Conservation (phyloP, 2,113 vertebrate species). For the Xyrauchen texanus region DNA sequence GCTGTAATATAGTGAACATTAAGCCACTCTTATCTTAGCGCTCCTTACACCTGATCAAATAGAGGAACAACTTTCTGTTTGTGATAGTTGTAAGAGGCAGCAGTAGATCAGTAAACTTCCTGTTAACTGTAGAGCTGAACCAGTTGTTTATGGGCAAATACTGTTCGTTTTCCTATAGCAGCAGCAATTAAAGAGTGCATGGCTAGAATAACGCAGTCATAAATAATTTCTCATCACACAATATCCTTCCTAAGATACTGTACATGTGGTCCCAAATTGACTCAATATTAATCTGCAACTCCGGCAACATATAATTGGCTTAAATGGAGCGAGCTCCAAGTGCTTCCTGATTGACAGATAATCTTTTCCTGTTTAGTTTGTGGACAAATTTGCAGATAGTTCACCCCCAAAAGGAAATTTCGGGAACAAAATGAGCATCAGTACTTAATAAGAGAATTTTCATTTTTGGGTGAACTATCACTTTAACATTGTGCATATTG, state of each 20-base stretch:
- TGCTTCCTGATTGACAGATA: slow-evolving; percentile 9
- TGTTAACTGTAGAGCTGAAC: slow-evolving; percentile 10
- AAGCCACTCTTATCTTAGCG: slow-evolving; percentile 21
- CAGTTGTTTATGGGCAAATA: slow-evolving; percentile 7
- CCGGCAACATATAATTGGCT: not conserved
- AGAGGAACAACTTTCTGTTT: not conserved
- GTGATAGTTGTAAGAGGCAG: not conserved
- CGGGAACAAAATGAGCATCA: too few species aligned
- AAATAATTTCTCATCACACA: slow-evolving; percentile 14
- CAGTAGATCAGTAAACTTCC: slow-evolving; percentile 15
- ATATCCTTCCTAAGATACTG: not conserved
- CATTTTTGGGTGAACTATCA: too few species aligned
- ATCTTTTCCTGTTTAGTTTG: slow-evolving; percentile 1
- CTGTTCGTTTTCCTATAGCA: not conserved
- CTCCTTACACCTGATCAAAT: slow-evolving; percentile 24
- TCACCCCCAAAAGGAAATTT: too few species aligned
- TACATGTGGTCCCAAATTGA: not conserved
- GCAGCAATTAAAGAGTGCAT: not conserved
- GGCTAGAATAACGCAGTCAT: slow-evolving; percentile 18
- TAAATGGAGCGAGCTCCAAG: not conserved
- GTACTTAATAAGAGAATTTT: too few species aligned
- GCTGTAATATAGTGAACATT: slow-evolving; percentile 32
- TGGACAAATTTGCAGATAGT: not conserved
- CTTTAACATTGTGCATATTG: not conserved
- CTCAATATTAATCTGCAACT: not conserved